A percentile compares a stretch with the other conserved stretches of the same genome.
phyloP scores from a whole-genome alignment of 2,888 invertebrate species.

The Cryptus viduatorius region DNA sequence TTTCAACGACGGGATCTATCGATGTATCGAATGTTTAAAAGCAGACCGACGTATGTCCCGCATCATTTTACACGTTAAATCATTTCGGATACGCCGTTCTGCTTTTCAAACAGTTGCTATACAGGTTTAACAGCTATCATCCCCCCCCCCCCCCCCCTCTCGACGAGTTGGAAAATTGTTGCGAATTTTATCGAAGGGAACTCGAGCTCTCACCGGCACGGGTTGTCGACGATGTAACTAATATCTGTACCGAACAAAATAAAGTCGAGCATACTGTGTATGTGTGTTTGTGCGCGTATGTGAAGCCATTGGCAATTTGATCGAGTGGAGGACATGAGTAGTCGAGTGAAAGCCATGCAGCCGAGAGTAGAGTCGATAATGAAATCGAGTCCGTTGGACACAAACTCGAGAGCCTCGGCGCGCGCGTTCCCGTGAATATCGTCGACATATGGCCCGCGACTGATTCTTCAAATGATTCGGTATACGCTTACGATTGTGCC shows the following conservation, averaged over 20 bases:
- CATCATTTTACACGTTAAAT: no score
- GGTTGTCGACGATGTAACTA: conserved; percentile 30
- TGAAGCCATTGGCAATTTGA: conserved; percentile 60
- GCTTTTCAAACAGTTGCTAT: neutral
- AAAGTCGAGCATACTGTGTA: conserved; percentile 52
- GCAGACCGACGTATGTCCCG: no score
- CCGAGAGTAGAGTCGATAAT: conserved; percentile 69
- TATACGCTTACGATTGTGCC: neutral
- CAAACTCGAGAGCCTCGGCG: conserved; percentile 39
- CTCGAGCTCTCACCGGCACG: neutral
- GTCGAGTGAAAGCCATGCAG: conserved; percentile 62
- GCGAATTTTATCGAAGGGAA: neutral
- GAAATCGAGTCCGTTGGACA: conserved; percentile 71
- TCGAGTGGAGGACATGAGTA: conserved; percentile 68
- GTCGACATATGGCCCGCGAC: conserved; percentile 63
- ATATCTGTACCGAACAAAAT: conserved; percentile 59
- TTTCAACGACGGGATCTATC: conserved; percentile 55
- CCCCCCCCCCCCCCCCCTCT: neutral
- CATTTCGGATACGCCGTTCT: no score
- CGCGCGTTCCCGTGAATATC: conserved; percentile 56
- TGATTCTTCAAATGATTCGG: conserved; percentile 38
- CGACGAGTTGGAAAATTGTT: conserved; percentile 20
- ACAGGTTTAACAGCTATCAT: conserved; percentile 34
- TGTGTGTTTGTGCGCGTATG: neutral
- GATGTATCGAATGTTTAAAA: neutral